Percentiles rank a stretch among this genome's conserved stretches.
Conservation (phyloP, 2,888 invertebrate species). For the Erebia palarica region DNA sequence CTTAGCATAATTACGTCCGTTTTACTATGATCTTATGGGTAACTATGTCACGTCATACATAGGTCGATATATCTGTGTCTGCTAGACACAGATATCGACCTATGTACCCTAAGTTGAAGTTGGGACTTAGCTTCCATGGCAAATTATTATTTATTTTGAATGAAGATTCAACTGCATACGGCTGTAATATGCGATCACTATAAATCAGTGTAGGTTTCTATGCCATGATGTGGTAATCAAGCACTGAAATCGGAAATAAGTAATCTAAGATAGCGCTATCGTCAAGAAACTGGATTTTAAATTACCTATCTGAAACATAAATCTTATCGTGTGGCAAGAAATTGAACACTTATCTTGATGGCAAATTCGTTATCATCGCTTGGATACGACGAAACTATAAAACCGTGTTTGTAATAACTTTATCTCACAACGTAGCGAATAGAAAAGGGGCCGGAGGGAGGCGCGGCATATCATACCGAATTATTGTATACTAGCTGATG, state of each 20-base stretch:
- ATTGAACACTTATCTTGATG: not conserved
- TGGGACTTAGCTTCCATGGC: too few relatives aligned
- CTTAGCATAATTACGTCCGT: too few relatives aligned
- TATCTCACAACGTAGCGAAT: not conserved
- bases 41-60: too few relatives aligned
- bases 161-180: too few relatives aligned
- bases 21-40: too few relatives aligned
- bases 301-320: not conserved
- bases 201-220: not conserved
- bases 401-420: not conserved
- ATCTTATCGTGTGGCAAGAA: slow-evolving; percentile 6
- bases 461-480: not conserved
- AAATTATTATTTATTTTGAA: too few relatives aligned
- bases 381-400: not conserved
- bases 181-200: not conserved
- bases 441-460: not conserved
- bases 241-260: slow-evolving; percentile 12
- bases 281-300: not conserved
- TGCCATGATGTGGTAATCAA: not conserved
- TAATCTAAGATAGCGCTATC: slow-evolving; percentile 11
- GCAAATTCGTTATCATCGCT: slow-evolving; percentile 9
- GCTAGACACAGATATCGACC: too few relatives aligned
- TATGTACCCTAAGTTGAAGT: too few relatives aligned
- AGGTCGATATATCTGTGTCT: too few relatives aligned
- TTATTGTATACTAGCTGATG: too few relatives aligned